Base-by-base conservation (phyloP, 2,888 invertebrate genomes). In the Sipha maydis region DNA sequence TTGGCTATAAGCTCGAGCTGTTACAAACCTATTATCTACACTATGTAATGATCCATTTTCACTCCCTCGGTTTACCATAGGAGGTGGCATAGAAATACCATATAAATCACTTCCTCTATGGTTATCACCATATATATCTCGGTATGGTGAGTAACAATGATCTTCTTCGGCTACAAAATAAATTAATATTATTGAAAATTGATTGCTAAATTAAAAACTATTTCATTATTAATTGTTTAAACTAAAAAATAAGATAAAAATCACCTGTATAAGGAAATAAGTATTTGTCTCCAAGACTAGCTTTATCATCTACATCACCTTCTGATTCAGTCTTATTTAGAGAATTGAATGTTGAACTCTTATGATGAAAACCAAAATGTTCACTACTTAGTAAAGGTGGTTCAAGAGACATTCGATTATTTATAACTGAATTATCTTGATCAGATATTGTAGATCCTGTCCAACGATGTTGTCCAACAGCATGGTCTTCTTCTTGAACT, bases 241-340 rank as follows among this genome's bases (percentile, higher is more conserved):
- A 17, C n/a, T 34, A 61, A 56, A 54, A 56, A 34, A 38, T 34
- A 38, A 38, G 7, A 38, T 25, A 5, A 38, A 34, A 75, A 69
- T 9, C 92, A 93, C 95, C 95, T 90, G 96, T 96, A 91, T 96
- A 97, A 0, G 97, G 97, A 91, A 96, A 97, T 90, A 95, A 93
- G 92, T 97, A 97, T 93, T 96, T 96, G 91, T 97, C 97, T 89
- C 94, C 94, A 21, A 94, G 91, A 90, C 95, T 95, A 91, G 92
- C 91, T 90, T 92, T 92, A 85, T 93, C 91, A 89, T 93, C 93
- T 85, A 93, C 93, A 84, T 91, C 91, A 56, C 90, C 89, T 80
- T 91, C 91, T 34, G 90, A 90, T 71, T 89, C 90, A 14, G 90
- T 88, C 89, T 89, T 89, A 73, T 88, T 83, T 19, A 88, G 71